Base-by-base conservation (phyloP, 2,888 invertebrate genomes). In the Balanococcus diminutus region DNA sequence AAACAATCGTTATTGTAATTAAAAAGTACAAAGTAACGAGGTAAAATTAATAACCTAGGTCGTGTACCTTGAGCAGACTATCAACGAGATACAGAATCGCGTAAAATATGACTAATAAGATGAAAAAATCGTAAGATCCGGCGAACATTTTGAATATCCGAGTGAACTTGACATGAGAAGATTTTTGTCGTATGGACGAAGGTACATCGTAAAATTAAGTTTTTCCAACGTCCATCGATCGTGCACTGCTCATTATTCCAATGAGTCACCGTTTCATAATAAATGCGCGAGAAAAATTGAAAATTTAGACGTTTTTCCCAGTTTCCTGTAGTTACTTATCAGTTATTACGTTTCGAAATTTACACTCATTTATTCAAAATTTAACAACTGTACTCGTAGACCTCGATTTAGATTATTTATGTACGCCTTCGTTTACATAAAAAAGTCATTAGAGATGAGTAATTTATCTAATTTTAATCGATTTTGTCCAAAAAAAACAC, bases 1-100 rank as follows among this genome's bases (percentile, higher is more conserved):
- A 93, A 90, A 88, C 87, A 88, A n/a, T 1, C 42, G 19, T 1
- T 2, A n/a, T 19, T 19, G 0, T 11, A 67, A n/a, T 67, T 2
- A 28, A 25, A 9, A 28, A 28, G 1, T 46, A 46, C 61, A 0
- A 67, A 51, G 8, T 9, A 14, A 67, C 5, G 25, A 14, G 28
- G 3, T 67, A 2, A 14, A 46, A 46, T 46, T 11, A 28, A 67
- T 0, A 67, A n/a, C n/a, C 14, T 19, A 25, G 9, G n/a, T n/a
- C n/a, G n/a, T n/a, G n/a, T 83, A 87, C 87, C 83, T 86, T 87
- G 19, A 87, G 83, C 2, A 67, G 75, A 9, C 82, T 11, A 14
- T 87, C 87, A 3, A 87, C 25, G 16, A 87, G 83, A n/a, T 81
- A 11, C 25, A 87, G 46, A 42, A 32, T 72, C 1, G 56, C 32